Conservation (phyloP, 2,888 invertebrate species). For the Lathronympha strigana region DNA sequence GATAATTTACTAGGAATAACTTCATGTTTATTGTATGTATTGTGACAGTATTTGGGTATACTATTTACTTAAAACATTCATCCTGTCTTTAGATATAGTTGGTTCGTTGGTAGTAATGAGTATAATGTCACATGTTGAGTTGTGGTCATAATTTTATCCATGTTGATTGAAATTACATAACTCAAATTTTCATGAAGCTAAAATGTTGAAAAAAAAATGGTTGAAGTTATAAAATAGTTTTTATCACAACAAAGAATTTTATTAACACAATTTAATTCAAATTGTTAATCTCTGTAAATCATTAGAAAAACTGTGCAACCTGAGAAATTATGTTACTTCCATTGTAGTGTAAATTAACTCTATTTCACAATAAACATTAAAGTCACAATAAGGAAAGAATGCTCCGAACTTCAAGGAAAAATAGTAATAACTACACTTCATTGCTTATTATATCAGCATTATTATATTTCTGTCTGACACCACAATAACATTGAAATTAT, state of each 20-base stretch:
- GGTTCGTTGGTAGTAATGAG: background rate
- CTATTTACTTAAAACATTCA: conserved; percentile 18
- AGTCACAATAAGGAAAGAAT: background rate
- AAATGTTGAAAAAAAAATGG: no score
- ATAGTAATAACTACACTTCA: background rate
- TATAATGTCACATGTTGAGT: background rate
- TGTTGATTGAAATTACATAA: background rate
- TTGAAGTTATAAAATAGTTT: no score
- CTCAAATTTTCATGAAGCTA: background rate
- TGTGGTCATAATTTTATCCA: background rate
- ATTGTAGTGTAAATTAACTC: background rate
- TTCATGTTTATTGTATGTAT: background rate
- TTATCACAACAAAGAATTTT: no score
- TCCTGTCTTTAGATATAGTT: background rate
- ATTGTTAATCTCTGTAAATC: no score
- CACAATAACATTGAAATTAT: background rate
- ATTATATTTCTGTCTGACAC: background rate
- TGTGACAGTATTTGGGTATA: background rate
- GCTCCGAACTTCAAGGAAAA: background rate
- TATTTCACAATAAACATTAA: background rate
- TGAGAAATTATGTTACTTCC: background rate
- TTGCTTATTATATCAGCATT: background rate
- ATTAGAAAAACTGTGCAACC: background rate
- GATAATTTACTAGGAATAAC: conserved; percentile 7
- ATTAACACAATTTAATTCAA: no score